Evolutionary conservation across 2,888 invertebrate genomes (phyloP).

Genomic region (Merodon equestris): DNA sequence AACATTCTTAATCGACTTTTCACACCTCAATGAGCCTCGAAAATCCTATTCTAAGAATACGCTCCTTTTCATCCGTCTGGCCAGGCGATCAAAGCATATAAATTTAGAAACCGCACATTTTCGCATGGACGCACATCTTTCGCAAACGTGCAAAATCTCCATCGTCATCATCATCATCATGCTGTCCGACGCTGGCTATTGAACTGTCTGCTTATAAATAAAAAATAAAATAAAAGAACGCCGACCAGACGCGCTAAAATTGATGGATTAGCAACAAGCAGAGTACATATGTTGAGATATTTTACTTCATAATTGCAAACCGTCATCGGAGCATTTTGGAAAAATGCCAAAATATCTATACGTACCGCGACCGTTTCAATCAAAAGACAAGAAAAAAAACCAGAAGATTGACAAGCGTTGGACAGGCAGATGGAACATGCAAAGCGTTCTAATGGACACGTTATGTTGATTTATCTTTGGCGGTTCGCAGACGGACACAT

Average conservation of each 20-base stretch:
- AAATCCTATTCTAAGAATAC: too few relatives aligned
- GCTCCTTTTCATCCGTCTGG: too few relatives aligned
- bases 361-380: too few relatives aligned
- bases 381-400: conserved; percentile 12
- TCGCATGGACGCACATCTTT: conserved; percentile 49
- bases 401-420: conserved; percentile 15
- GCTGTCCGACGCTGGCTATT: conserved; percentile 56
- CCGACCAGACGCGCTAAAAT: conserved; percentile 40
- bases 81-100: too few relatives aligned
- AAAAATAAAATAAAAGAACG: conserved; percentile 2
- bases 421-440: conserved; percentile 54
- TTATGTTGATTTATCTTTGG: conserved; percentile 58
- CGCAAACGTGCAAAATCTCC: conserved; percentile 54
- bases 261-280: too few relatives aligned
- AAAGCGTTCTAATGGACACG: conserved; percentile 51
- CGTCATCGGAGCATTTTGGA: conserved; percentile 43
- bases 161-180: conserved; percentile 21
- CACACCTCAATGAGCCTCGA: too few relatives aligned
- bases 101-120: conserved; percentile 16
- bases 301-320: conserved; percentile 32
- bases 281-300: conserved; percentile 1
- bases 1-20: too few relatives aligned
- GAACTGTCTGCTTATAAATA: conserved; percentile 31
- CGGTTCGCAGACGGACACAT: conserved; percentile 46
- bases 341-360: conserved; percentile 41